Base-by-base conservation (phyloP, 2,888 invertebrate species). In the Tachina lurida region DNA sequence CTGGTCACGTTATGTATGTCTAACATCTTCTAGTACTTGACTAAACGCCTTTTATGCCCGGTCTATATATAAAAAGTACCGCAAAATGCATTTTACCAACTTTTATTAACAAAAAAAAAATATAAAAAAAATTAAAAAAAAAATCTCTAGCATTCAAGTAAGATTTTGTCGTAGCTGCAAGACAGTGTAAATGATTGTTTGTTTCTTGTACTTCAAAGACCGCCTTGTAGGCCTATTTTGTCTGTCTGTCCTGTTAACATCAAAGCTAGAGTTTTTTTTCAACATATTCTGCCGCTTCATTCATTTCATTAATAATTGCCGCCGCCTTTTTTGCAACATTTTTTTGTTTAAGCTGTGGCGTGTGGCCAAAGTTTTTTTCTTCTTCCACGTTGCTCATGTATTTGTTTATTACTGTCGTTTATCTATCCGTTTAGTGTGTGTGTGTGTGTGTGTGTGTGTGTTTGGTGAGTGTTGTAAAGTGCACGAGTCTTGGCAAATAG, bases 281-380 rank as follows among this genome's bases (percentile, higher is more conserved):
- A 54, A 13, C 13, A 43, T 78, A 41, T 49, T 85, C 67, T 45
- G 60, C 70, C 47, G 58, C 67, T 77, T 77, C 67, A 71, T 76
- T 68, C 83, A 79, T 83, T 83, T 86, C 76, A 86, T 76, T 86
- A 86, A 83, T 86, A 83, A 83, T 86, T 86, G 86, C 86, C 86
- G 86, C 76, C 82, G 83, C 83, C 71, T 68, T 82, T 77, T 60
- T 68, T 60, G 68, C 47, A 54, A 39, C 45, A 45, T 60, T 65
- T 65, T 71, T 63, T n/a, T n/a, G n/a, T 67, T 58, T 52, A 52
- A 73, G 67, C 83, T 68, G 83, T 84, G 83, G 77, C 83, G 83
- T 84, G 83, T 84, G 83, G 83, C 83, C 83, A 78, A 78, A 73
- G 83, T 78, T 73, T 76, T 68, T 62, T 68, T 76, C 22, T 79